phyloP scores from a whole-genome alignment of 2,113 vertebrate species.

The Prunella fulvescens region DNA sequence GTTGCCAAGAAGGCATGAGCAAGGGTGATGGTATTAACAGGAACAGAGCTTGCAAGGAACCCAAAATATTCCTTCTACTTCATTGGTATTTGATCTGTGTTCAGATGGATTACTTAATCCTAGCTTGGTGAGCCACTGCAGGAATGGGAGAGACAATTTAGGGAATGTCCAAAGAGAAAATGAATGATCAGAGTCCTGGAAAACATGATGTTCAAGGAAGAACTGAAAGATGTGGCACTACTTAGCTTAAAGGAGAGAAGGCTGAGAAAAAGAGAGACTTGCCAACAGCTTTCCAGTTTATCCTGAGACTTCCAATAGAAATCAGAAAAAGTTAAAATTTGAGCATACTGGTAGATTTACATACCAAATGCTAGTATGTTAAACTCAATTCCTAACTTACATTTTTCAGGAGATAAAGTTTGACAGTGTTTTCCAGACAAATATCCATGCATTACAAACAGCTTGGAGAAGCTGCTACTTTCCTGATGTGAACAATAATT shows the following conservation, averaged over 20 bases:
- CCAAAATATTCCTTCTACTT: neutral
- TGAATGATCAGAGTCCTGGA: neutral
- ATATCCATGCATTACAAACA: neutral
- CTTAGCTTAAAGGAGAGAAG: neutral
- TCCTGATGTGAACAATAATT: constrained; percentile 1
- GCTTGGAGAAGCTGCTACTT: neutral
- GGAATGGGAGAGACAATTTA: neutral
- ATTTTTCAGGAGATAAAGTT: neutral
- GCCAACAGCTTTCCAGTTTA: neutral
- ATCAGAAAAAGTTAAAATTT: neutral
- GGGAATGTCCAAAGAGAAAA: neutral
- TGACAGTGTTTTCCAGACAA: neutral
- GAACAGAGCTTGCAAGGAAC: neutral
- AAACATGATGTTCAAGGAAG: neutral
- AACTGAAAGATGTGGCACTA: neutral
- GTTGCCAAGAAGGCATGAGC: neutral
- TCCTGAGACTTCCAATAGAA: neutral
- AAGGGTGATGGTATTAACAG: neutral
- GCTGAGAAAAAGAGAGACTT: neutral
- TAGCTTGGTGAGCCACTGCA: neutral
- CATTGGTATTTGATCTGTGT: fast-evolving
- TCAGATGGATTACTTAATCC: neutral
- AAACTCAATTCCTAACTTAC: neutral
- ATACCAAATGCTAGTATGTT: neutral
- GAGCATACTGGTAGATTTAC: neutral